A percentile compares a stretch with the other conserved stretches of the same genome.
phyloP scores from a whole-genome alignment of 2,888 invertebrate species.

The Hypselothyrea guttata region DNA sequence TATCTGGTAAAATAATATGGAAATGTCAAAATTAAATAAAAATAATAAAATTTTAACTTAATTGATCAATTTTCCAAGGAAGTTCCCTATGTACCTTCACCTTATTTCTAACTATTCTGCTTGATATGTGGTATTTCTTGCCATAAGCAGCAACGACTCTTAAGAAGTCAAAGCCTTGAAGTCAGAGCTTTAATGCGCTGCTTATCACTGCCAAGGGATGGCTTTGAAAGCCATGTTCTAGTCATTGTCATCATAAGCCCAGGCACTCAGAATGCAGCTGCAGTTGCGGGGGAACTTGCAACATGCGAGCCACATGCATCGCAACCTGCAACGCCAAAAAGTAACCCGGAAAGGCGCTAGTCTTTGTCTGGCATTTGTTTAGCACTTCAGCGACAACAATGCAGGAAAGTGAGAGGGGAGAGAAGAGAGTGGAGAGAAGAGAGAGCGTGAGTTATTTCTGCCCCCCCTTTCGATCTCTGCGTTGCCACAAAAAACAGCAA shows the following conservation, averaged over 20 bases:
- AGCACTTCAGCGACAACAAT: slow-evolving; percentile 70
- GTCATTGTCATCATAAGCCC: slow-evolving; percentile 64
- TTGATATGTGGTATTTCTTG: too few relatives aligned
- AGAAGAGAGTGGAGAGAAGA: slow-evolving; percentile 1
- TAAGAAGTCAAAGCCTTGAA: slow-evolving; percentile 60
- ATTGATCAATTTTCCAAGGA: too few relatives aligned
- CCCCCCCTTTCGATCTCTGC: slow-evolving; percentile 22
- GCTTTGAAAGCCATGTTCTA: slow-evolving; percentile 39
- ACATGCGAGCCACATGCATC: slow-evolving; percentile 27
- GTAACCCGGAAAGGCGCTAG: slow-evolving; percentile 55
- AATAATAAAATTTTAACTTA: too few relatives aligned
- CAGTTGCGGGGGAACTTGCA: slow-evolving; percentile 34
- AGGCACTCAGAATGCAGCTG: slow-evolving; percentile 14
- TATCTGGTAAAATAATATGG: too few relatives aligned
- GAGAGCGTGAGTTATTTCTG: too few relatives aligned
- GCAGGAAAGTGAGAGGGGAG: slow-evolving; percentile 9
- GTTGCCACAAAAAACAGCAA: slow-evolving; percentile 10
- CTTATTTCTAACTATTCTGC: too few relatives aligned
- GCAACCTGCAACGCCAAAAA: slow-evolving; percentile 33
- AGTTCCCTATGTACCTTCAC: too few relatives aligned
- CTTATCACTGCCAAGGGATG: slow-evolving; percentile 61
- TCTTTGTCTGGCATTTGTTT: slow-evolving; percentile 71
- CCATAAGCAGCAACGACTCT: slow-evolving; percentile 43
- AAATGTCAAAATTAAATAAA: too few relatives aligned
- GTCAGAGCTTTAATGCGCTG: slow-evolving; percentile 46